A percentile compares a stretch with the other conserved stretches of the same genome.
Conservation (phyloP, 2,113 vertebrate genomes). For the Thymallus thymallus region DNA sequence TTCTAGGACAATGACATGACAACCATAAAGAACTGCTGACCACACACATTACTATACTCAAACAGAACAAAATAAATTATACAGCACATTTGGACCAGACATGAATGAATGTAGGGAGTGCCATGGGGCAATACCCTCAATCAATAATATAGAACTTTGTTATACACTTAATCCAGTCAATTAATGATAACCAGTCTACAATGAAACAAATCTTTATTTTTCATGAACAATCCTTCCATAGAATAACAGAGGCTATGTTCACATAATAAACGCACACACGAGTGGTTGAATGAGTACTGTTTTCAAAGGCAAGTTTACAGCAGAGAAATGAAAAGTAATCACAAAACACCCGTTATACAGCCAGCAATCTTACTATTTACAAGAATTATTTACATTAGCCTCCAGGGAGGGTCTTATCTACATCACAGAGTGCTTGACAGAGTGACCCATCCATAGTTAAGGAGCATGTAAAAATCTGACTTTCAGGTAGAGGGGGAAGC, state of each 20-base stretch:
- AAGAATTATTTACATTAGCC: slow-evolving; percentile 62
- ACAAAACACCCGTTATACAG: slow-evolving; percentile 49
- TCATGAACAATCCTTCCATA: slow-evolving; percentile 61
- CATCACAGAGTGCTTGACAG: slow-evolving; percentile 47
- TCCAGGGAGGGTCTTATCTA: slow-evolving; percentile 37
- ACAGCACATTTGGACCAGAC: too few relatives aligned
- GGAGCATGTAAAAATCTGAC: slow-evolving; percentile 20
- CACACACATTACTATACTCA: too few relatives aligned
- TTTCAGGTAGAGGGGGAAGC: slow-evolving; percentile 8
- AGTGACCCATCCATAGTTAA: slow-evolving; percentile 26
- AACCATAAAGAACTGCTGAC: too few relatives aligned
- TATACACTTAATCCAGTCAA: not conserved
- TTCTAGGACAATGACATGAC: too few relatives aligned
- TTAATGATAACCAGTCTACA: slow-evolving; percentile 22
- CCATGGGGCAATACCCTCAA: too few relatives aligned
- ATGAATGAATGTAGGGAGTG: too few relatives aligned
- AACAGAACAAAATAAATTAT: too few relatives aligned
- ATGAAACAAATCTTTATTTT: slow-evolving; percentile 68
- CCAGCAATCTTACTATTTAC: slow-evolving; percentile 62
- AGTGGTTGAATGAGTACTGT: slow-evolving; percentile 64
- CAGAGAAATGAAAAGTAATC: slow-evolving; percentile 54
- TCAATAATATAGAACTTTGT: too few relatives aligned
- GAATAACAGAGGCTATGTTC: slow-evolving; percentile 44
- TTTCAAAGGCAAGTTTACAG: slow-evolving; percentile 59
- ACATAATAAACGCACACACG: slow-evolving; percentile 37